Conservation (phyloP, 2,113 vertebrate genomes). For the Bos indicus region DNA sequence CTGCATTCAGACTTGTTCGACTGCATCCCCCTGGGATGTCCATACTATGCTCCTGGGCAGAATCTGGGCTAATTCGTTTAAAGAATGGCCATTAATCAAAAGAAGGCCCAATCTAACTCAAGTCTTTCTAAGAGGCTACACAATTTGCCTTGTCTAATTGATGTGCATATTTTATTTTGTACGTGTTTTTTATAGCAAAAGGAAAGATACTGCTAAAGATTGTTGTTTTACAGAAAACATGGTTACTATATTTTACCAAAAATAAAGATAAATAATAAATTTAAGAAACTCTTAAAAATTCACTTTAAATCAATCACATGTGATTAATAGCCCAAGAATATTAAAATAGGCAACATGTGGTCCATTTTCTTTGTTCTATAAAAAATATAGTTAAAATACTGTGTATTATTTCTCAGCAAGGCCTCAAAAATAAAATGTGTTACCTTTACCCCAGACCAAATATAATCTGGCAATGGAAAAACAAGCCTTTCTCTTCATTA, state of each 20-base stretch:
- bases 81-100: slow-evolving; percentile 77
- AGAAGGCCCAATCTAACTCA: slow-evolving; percentile 59
- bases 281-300: not conserved
- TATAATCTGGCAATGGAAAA: not conserved
- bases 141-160: slow-evolving; percentile 44
- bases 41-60: slow-evolving; percentile 65
- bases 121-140: slow-evolving; percentile 51
- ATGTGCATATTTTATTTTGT: slow-evolving; percentile 38
- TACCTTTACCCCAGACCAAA: not conserved
- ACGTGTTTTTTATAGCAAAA: slow-evolving; percentile 37
- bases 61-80: slow-evolving; percentile 72
- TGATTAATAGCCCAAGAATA: not conserved
- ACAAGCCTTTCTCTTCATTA: not conserved
- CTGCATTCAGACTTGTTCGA: slow-evolving; percentile 61
- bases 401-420: slow-evolving; percentile 14
- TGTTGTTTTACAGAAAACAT: slow-evolving; percentile 44
- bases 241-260: not conserved
- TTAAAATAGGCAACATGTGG: not conserved
- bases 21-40: slow-evolving; percentile 55
- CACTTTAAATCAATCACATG: not conserved
- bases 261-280: not conserved
- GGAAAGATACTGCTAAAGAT: slow-evolving; percentile 31
- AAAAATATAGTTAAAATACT: slow-evolving; percentile 6
- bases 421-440: not conserved
- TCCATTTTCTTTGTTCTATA: not conserved